Evolutionary conservation across 2,113 vertebrate species (phyloP), one percentile per base, ranked within the genome.

Genomic region (Pseudois nayaur): DNA sequence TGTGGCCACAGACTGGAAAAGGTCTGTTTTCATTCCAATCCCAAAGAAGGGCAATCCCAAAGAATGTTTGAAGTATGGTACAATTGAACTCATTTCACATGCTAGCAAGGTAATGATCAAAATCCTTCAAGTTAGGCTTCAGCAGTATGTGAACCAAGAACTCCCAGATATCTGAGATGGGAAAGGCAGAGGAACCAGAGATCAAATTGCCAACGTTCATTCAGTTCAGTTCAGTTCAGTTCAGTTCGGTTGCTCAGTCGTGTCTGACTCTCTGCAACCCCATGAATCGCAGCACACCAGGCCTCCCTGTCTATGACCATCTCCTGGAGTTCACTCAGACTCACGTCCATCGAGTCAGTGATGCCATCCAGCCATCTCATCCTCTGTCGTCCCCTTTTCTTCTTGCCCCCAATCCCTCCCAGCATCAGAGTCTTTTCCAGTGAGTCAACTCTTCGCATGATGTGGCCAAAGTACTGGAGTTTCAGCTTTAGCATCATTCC

Each of bases 321-420:
- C 59, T 60, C 27, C 59, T 2, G 27, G 59, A 60, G 11, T 60
- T 60, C 5, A 29, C 27, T 60, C 59, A 60, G 1, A 60, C 59
- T 29, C 27, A 2, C 0, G 17, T 67, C 64, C 17, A 21, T 36
- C 1, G 17, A 21, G 33, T n/a, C 33, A 0, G 4, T 67, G 64
- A 67, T 21, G 33, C 64, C 64, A 67, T 21, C 17, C 64, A 67
- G 17, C 33, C 33, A n/a, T 67, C 64, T 67, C 64, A 67, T 67
- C 64, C 33, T 67, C 1, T 19, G 33, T 67, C 0, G 0, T 36
- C 33, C 64, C 9, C 8, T 21, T 21, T 3, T 67, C 33, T 17
- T 67, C 8, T 2, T 21, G 33, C 33, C 33, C 17, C 19, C 33
- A 67, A 3, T 67, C 33, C 19, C 19, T 67, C 17, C 33, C 17